A percentile compares a stretch with the other conserved stretches of the same genome.
Evolutionary conservation across 92 coral and sea anemone species (phyloP).

Genomic region (Palythoa heliodiscus): DNA sequence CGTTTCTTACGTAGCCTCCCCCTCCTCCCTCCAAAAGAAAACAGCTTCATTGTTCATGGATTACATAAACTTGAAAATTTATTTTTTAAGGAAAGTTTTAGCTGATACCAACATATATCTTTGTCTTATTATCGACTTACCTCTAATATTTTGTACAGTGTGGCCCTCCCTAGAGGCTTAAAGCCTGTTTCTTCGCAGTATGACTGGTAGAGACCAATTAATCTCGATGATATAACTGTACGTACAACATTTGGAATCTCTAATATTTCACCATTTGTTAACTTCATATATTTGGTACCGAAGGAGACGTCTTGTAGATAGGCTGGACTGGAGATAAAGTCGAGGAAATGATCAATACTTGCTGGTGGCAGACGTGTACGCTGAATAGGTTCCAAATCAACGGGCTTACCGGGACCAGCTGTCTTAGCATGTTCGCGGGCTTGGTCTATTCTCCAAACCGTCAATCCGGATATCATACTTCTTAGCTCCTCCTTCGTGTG

Average conservation of each 20-base stretch:
- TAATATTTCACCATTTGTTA: slow-evolving; percentile 10
- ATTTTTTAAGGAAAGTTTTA: too few relatives aligned
- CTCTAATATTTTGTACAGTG: too few relatives aligned
- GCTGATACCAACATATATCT: too few relatives aligned
- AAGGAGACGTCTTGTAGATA: slow-evolving; percentile 58
- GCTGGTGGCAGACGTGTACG: slow-evolving; percentile 44
- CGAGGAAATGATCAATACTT: slow-evolving; percentile 59
- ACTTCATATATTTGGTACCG: slow-evolving; percentile 48
- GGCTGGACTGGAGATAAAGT: slow-evolving; percentile 51
- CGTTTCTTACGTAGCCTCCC: too few relatives aligned
- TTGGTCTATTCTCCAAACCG: slow-evolving; percentile 52
- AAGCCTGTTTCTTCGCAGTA: slow-evolving; percentile 40
- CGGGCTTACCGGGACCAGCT: slow-evolving; percentile 40
- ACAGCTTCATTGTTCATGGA: too few relatives aligned
- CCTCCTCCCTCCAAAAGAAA: too few relatives aligned
- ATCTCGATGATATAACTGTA: slow-evolving; percentile 47
- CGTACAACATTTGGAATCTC: slow-evolving; percentile 48
- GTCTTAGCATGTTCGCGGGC: slow-evolving; percentile 45
- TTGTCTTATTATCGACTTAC: too few relatives aligned
- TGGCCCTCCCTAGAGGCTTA: slow-evolving; percentile 6
- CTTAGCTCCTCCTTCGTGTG: slow-evolving; percentile 32
- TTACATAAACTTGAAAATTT: too few relatives aligned
- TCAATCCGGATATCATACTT: slow-evolving; percentile 48
- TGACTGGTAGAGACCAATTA: slow-evolving; percentile 34
- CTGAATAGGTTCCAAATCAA: slow-evolving; percentile 26